Percentiles rank a stretch among this genome's conserved stretches.
Conservation (phyloP, 2,888 invertebrate species). For the Tetragnatha montana region DNA sequence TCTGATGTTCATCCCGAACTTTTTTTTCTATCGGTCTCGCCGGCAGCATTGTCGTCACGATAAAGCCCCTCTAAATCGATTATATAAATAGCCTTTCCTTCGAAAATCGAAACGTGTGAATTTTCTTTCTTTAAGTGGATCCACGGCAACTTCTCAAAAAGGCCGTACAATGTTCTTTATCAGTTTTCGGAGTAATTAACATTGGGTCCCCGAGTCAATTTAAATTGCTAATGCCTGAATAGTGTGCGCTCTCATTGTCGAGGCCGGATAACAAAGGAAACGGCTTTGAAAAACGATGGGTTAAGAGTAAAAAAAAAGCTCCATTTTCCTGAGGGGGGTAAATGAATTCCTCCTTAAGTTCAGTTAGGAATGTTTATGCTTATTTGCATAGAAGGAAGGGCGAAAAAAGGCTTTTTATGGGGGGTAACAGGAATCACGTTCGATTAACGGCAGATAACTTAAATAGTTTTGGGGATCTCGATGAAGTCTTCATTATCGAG, state of each 20-base stretch:
- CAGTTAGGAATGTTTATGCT: constrained; percentile 13
- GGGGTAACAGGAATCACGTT: constrained; percentile 3
- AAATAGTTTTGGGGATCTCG: constrained; percentile 15
- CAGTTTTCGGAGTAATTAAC: constrained; percentile 59
- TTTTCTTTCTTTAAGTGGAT: constrained; percentile 50
- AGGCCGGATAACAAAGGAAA: constrained; percentile 18
- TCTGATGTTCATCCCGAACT: constrained; percentile 18
- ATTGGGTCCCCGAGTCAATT: constrained; percentile 36
- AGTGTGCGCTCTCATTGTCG: constrained; percentile 34
- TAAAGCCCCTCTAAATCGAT: constrained; percentile 33
- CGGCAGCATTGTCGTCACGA: background rate
- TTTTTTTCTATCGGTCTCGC: constrained; percentile 20
- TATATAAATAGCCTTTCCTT: constrained; percentile 57
- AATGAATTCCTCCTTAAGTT: constrained; percentile 28
- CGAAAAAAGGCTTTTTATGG: background rate
- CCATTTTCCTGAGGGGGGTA: constrained; percentile 30
- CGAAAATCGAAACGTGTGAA: constrained; percentile 49
- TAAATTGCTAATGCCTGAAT: constrained; percentile 58
- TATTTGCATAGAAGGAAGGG: constrained; percentile 36
- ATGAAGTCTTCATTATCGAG: constrained; percentile 1
- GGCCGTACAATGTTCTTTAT: constrained; percentile 50
- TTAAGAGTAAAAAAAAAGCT: constrained; percentile 5
- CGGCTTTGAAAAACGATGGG: background rate
- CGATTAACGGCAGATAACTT: constrained; percentile 12
- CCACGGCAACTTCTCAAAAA: constrained; percentile 30